Conservation (phyloP, 2,888 invertebrate genomes). For the Lepidochrysops patricia region DNA sequence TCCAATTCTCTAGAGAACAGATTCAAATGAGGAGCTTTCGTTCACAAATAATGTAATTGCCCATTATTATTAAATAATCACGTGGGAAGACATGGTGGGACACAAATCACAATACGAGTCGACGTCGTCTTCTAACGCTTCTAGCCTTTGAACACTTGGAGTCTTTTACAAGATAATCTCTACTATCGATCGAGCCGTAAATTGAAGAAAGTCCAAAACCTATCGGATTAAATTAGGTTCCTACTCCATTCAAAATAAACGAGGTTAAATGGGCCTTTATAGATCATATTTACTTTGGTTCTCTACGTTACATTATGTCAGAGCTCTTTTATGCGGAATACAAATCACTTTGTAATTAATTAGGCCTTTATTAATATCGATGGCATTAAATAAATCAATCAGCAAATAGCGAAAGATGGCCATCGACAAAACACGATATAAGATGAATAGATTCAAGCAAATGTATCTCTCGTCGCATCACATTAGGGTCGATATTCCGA, state of each 20-base stretch:
- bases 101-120: conserved; percentile 22
- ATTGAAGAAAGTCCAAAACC: not conserved
- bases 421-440: not conserved
- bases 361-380: conserved; percentile 20
- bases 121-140: not conserved
- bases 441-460: not conserved
- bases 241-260: no score
- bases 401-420: not conserved
- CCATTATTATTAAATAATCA: conserved; percentile 25
- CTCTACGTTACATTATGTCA: not conserved
- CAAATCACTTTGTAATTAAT: conserved; percentile 24
- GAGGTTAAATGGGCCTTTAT: not conserved
- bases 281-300: not conserved
- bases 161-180: not conserved
- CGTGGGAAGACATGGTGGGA: conserved; percentile 26
- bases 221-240: no score
- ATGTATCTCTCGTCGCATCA: conserved; percentile 38
- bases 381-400: conserved; percentile 11
- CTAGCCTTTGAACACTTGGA: not conserved
- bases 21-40: conserved; percentile 27
- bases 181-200: not conserved
- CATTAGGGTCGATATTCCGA: conserved; percentile 47
- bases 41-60: conserved; percentile 25
- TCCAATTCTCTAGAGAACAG: conserved; percentile 21
- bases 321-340: not conserved